Evolutionary conservation across 2,113 vertebrate species (phyloP), one percentile per base, ranked within the genome.

Genomic region (Centropus unirufus): DNA sequence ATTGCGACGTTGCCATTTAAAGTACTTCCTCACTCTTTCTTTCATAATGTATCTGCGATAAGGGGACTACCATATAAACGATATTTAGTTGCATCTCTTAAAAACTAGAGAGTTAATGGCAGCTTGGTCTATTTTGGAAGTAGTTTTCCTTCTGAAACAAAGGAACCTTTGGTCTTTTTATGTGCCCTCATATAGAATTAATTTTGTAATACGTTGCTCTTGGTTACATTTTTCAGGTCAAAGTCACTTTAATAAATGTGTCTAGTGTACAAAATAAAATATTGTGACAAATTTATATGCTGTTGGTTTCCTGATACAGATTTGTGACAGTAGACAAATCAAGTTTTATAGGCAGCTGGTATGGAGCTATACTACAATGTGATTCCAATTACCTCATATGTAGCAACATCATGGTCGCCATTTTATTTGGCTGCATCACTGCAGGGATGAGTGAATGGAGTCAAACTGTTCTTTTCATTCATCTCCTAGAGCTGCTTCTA

Each of bases 191-290:
- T 64, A 74, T 2, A 77, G 8, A 7, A 67, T 40, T 20, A 39
- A 9, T 80, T 95, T 83, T 90, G 73, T 8, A 66, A 73, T 77
- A 34, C 2, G 1, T 77, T 95, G 5, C 3, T 74, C 55, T 74
- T 77, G 34, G 47, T 30, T 90, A 46, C 18, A 66, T 83, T 85
- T 88, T 89, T 95, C 78, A 77, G 58, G 57, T 86, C 63, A 78
- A 90, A 95, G 40, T 74, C 39, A 80, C 63, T 91, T 83, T 83
- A 90, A 89, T 62, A 39, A 89, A 95, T 85, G 78, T 20, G 29
- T 40, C 84, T 51, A 20, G 12, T 40, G 47, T 82, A 83, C 30
- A 90, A 90, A 91, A 88, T n/a, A 94, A 88, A 83, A 57, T 29
- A 76, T 3, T 74, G 18, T 30, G 85, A 63, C 30, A 85, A 44